These are phyloP conservation scores for Myotis yumanensis DNA, from an alignment of 2,113 vertebrate genomes.

Conservation along the genomic window DNA sequence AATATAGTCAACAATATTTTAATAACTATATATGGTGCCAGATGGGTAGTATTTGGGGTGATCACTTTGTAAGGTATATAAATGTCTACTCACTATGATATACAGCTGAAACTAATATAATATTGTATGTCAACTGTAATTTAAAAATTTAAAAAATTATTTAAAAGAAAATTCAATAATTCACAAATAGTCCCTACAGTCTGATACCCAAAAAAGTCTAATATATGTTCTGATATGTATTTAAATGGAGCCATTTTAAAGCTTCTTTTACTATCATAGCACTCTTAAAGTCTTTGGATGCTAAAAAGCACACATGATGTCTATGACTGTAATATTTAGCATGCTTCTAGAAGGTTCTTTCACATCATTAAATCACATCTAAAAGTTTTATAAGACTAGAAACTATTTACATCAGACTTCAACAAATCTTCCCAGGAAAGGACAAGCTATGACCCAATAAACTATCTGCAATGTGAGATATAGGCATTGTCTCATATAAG, in stretches of 20 bases:
- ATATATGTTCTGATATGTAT: neutral
- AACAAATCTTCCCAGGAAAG: conserved; percentile 27
- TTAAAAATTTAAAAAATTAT: neutral
- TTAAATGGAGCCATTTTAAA: neutral
- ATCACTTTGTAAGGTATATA: neutral
- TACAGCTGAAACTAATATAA: neutral
- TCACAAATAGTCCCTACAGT: neutral
- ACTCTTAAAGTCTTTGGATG: neutral
- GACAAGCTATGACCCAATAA: conserved; percentile 5
- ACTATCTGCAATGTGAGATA: neutral
- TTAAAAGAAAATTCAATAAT: neutral
- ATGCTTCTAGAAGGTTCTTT: conserved; percentile 20
- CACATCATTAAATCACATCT: conserved; percentile 32
- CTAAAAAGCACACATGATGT: neutral
- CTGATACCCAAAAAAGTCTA: neutral
- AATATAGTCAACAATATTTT: neutral
- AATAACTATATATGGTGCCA: neutral
- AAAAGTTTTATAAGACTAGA: conserved; percentile 43
- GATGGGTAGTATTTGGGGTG: neutral
- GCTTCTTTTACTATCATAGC: neutral
- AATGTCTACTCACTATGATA: neutral
- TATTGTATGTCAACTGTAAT: neutral
- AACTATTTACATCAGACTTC: conserved; percentile 37
- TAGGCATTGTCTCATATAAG: neutral
- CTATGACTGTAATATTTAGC: conserved; percentile 7